Percentiles rank a stretch among this genome's conserved stretches.
Conservation (phyloP, 2,888 invertebrate species). For the Bibio marci region DNA sequence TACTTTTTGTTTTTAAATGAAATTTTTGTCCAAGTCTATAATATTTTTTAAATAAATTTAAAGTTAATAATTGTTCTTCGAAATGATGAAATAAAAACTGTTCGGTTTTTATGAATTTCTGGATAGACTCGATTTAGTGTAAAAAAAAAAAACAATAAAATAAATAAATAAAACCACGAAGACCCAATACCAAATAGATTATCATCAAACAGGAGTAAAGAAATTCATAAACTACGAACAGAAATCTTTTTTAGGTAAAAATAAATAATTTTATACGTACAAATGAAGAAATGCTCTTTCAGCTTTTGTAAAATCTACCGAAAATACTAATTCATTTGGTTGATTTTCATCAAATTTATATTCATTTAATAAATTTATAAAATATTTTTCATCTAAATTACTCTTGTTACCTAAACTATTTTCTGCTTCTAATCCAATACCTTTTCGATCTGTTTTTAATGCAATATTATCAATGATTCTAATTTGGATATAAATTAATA, state of each 20-base stretch:
- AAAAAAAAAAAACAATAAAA: neutral
- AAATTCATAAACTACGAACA: neutral
- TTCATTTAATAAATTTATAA: slow-evolving; percentile 7
- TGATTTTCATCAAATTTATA: slow-evolving; percentile 27
- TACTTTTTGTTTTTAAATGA: slow-evolving; percentile 33
- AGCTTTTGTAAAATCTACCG: slow-evolving; percentile 42
- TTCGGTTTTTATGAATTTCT: no score
- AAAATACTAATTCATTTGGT: slow-evolving; percentile 39
- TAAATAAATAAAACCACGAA: no score
- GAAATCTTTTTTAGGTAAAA: slow-evolving; percentile 1
- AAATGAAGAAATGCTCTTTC: slow-evolving; percentile 43
- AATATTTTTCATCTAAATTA: no score
- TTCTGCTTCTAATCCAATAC: no score
- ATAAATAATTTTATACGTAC: slow-evolving; percentile 21
- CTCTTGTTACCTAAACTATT: no score
- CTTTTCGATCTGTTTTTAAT: no score
- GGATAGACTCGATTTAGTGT: no score
- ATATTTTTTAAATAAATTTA: neutral
- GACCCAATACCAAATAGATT: no score
- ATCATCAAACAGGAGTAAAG: no score
- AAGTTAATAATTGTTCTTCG: neutral
- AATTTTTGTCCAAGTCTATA: slow-evolving; percentile 5
- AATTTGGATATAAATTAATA: no score
- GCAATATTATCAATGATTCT: no score
- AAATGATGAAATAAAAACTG: no score